These are phyloP conservation scores for Gandaritis pyraliata DNA, from an alignment of 2,888 invertebrate genomes.

Conservation along the genomic window DNA sequence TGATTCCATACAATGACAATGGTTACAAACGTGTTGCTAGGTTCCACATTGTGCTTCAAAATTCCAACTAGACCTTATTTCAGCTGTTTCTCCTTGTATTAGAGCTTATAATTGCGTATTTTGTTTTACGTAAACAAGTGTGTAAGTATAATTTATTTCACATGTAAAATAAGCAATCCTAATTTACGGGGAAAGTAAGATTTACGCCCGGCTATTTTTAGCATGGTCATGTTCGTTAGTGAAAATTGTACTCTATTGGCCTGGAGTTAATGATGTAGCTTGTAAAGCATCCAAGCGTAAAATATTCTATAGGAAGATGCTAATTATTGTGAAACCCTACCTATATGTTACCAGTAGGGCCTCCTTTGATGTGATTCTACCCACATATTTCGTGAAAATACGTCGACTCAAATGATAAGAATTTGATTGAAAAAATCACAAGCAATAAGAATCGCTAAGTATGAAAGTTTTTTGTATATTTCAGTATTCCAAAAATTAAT, in stretches of 20 bases:
- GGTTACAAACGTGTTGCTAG: too few relatives aligned
- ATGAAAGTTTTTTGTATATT: too few relatives aligned
- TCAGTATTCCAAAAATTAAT: too few relatives aligned
- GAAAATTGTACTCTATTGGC: neutral
- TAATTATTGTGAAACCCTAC: neutral
- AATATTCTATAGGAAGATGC: neutral
- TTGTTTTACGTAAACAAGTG: constrained; percentile 10
- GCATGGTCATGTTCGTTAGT: neutral
- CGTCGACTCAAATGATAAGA: too few relatives aligned
- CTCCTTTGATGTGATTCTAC: too few relatives aligned
- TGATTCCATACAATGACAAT: too few relatives aligned
- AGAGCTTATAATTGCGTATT: constrained; percentile 14
- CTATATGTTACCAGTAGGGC: too few relatives aligned
- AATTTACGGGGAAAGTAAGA: constrained; percentile 28
- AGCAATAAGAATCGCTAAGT: too few relatives aligned
- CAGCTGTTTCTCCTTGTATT: constrained; percentile 4
- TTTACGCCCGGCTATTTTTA: constrained; percentile 23
- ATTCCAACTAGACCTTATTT: neutral
- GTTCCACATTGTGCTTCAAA: too few relatives aligned
- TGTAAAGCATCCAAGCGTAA: neutral
- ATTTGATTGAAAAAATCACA: too few relatives aligned
- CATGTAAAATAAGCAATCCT: constrained; percentile 31
- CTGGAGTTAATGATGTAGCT: neutral
- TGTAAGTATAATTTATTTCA: constrained; percentile 26
- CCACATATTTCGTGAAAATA: too few relatives aligned